Conservation (phyloP, 2,797 vertebrate species). For the Pipistrellus pipistrellus region DNA sequence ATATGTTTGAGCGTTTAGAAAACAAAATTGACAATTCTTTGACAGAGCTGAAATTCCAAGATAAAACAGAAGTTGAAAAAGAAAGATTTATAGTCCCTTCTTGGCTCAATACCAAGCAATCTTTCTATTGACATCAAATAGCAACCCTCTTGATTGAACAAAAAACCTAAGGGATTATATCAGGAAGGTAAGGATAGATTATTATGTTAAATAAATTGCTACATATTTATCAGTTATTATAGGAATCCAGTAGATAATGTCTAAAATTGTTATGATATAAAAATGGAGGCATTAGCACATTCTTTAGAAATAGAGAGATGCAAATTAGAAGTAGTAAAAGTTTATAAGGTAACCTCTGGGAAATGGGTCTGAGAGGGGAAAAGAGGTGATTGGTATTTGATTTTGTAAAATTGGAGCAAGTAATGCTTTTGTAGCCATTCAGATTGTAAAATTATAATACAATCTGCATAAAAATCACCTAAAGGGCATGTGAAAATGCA, state of each 20-base stretch:
- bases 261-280: conserved; percentile 1
- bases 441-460: not conserved
- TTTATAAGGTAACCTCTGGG: not conserved
- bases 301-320: conserved; percentile 25
- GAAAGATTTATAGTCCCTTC: not conserved
- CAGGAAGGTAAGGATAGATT: not conserved
- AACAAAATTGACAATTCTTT: not conserved
- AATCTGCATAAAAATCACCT: not conserved
- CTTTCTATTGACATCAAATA: not conserved
- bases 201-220: not conserved
- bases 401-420: not conserved
- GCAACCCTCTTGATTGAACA: not conserved
- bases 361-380: not conserved
- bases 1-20: not conserved
- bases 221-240: not conserved
- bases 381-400: not conserved
- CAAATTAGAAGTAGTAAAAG: not conserved
- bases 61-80: conserved; percentile 22
- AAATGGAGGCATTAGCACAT: not conserved
- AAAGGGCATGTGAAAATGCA: not conserved
- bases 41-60: not conserved
- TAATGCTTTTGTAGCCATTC: conserved; percentile 15
- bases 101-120: not conserved
- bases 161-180: not conserved
- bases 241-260: not conserved